Conservation (phyloP, 2,888 invertebrate genomes). For the Ormyrus labotus region DNA sequence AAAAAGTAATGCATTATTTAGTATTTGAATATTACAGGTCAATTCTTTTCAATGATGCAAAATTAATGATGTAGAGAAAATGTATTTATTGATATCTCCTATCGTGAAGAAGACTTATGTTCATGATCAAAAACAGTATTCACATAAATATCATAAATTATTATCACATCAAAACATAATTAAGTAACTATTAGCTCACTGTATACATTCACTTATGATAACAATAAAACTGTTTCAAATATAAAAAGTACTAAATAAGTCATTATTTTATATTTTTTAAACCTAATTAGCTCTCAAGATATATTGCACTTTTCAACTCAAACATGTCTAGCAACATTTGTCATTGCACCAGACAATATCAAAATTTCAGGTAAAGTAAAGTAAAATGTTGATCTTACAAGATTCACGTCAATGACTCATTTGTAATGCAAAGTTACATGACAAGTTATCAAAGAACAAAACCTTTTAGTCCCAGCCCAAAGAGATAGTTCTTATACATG, state of each 20-base stretch:
- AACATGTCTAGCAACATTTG: not conserved
- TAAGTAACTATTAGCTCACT: not conserved
- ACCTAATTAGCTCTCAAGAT: too few species aligned
- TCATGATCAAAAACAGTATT: too few species aligned
- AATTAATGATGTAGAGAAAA: too few species aligned
- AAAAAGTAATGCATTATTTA: too few species aligned
- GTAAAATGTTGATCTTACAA: conserved; percentile 45
- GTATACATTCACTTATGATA: not conserved
- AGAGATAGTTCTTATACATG: not conserved
- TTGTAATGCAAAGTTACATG: conserved; percentile 40
- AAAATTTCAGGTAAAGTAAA: conserved; percentile 38
- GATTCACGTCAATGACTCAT: conserved; percentile 50
- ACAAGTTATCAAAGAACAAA: conserved; percentile 24
- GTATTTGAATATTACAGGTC: not conserved
- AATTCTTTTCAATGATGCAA: not conserved
- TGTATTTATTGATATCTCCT: too few species aligned
- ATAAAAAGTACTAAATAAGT: not conserved
- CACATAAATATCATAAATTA: not conserved
- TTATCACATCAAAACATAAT: not conserved
- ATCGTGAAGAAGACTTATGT: too few species aligned
- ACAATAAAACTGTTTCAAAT: not conserved
- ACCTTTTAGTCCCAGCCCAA: conserved; percentile 23
- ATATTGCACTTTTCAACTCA: too few species aligned
- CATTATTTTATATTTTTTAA: not conserved
- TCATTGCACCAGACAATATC: conserved; percentile 20